Base-by-base conservation (phyloP, 2,888 invertebrate genomes). In the Habroteleia sp. region DNA sequence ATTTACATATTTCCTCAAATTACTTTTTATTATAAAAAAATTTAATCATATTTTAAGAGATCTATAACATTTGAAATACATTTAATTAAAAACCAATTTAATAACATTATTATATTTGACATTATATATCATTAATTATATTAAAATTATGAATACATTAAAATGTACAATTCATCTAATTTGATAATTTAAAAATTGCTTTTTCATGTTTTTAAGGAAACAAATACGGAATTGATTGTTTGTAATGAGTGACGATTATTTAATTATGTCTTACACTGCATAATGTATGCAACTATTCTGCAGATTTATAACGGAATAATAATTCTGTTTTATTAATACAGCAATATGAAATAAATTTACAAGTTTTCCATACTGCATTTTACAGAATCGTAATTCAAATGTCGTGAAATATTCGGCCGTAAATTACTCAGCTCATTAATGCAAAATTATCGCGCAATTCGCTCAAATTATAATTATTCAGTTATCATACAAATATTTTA, bases 381-480 rank as follows among this genome's bases (percentile, higher is more conserved):
- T 13, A 16, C 23, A 3, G 13, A 46, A 17, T 46, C 48, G 33
- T 50, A 50, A 50, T 7, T 23, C 23, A 23, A 20, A 20, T 8
- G n/a, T 23, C 13, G 44, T 23, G 27, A 27, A 27, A 3, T 14
- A 27, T 44, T 27, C 5, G n/a, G 33, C 20, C 11, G 13, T 33
- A 33, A 8, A 33, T 48, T 46, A 31, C 13, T 33, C n/a, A 10
- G 48, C 20, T 48, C 48, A 48, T 33, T 48, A 48, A 48, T 13
- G 20, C 27, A 20, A 48, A 48, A 48, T 48, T 20, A 33, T n/a
- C 48, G 48, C 20, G 11, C 33, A 33, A 48, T 33, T 48, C 20
- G 31, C 33, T 13, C 17, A 20, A 20, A 20, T 20, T 20, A 23
- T 48, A 20, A 11, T 33, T 48, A 31, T 11, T 31, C 42, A 27